Evolutionary conservation across 2,888 invertebrate species (phyloP), one percentile per base, ranked within the genome.

Genomic region (Sericinus montela): DNA sequence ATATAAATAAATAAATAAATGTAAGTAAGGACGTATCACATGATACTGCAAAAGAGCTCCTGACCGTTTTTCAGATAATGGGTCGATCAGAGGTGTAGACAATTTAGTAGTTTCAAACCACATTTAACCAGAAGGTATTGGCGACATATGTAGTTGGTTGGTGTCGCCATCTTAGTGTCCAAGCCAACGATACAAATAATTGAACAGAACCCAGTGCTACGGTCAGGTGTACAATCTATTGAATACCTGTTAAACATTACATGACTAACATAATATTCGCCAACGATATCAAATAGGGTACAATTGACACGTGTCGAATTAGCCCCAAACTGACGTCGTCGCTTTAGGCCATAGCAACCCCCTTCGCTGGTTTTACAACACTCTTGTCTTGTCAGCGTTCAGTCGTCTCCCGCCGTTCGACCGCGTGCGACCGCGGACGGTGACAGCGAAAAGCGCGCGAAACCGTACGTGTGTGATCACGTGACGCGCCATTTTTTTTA

Each of bases 401-500:
- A 50, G 49, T 50, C 45, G 36, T 19, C 34, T 2, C 14, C 36
- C 40, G 44, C 40, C 30, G 11, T 11, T 30, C 49, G 44, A 40
- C 45, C 40, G 40, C 39, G 43, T 11, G 23, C 36, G 30, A 36
- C 42, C 30, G 36, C 37, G 34, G 7, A 23, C 25, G 11, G 32
- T 30, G 34, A 34, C 44, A 34, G 30, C 38, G 19, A 34, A 49
- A 49, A 44, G 38, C 39, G 48, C 44, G 48, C 48, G 44, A 49
- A 44, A 34, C 19, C 25, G 25, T 25, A n/a, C n/a, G n/a, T n/a
- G n/a, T n/a, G n/a, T n/a, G n/a, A n/a, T 25, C 39, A 10, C 16
- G 19, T 14, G 25, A 29, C 40, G 35, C 44, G 34, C 39, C 29
- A 19, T 14, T 19, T 3, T 25, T 9, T 23, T 11, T 13, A 13